Conservation (phyloP, 2,113 vertebrate genomes). For the Ophthalmolycus amberensis region DNA sequence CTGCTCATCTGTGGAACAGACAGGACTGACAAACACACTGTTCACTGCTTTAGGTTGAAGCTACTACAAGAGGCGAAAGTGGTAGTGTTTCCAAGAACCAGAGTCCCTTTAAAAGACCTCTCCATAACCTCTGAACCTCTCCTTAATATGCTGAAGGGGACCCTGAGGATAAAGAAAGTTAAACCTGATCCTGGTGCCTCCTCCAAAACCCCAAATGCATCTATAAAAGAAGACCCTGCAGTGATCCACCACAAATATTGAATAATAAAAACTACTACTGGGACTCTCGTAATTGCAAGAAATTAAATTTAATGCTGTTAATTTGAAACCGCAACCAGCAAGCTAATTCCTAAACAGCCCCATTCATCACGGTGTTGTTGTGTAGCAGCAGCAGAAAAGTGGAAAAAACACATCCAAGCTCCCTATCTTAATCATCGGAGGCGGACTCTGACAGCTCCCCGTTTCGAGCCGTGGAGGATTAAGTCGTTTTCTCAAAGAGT, state of each 20-base stretch:
- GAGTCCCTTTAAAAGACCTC: not conserved
- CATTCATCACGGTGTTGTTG: slow-evolving; percentile 2
- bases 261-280: not conserved
- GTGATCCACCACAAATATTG: too few species aligned
- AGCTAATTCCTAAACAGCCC: not conserved
- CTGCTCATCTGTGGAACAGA: not conserved
- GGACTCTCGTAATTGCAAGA: not conserved
- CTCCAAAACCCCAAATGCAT: not conserved
- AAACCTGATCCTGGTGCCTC: not conserved
- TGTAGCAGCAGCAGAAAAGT: slow-evolving; percentile 1
- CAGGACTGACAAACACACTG: not conserved
- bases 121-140: not conserved
- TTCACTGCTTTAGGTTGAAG: not conserved
- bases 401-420: slow-evolving; percentile 21
- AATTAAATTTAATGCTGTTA: not conserved
- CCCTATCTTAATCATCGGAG: slow-evolving; percentile 42
- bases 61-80: not conserved
- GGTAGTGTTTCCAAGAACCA: not conserved
- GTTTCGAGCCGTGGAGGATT: slow-evolving; percentile 15
- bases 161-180: not conserved
- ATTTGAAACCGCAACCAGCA: not conserved
- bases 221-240: not conserved
- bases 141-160: not conserved
- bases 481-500: slow-evolving; percentile 21
- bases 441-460: slow-evolving; percentile 43